phyloP scores from a whole-genome alignment of 2,113 vertebrate genomes.

The Dryoscopus gambensis region DNA sequence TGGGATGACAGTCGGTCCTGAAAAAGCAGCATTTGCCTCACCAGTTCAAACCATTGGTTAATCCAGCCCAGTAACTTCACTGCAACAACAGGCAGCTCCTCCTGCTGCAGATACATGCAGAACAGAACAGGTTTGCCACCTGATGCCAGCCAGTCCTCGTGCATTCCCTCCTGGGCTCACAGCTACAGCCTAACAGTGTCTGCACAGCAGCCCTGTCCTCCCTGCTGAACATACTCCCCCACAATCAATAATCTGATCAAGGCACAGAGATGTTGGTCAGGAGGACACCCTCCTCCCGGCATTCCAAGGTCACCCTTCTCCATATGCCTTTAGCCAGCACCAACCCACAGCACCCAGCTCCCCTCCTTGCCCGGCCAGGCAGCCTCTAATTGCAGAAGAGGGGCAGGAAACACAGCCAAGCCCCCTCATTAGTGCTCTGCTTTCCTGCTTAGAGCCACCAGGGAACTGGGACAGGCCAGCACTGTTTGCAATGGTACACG shows the following conservation, averaged over 20 bases:
- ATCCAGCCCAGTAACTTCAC: background rate
- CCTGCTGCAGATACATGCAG: background rate
- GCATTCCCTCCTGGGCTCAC: background rate
- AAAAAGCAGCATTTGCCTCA: background rate
- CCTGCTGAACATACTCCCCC: background rate
- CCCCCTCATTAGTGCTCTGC: background rate
- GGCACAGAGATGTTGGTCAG: background rate
- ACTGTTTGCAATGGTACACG: background rate
- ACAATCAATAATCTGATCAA: background rate
- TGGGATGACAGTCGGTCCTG: accelerated
- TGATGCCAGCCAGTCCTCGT: accelerated
- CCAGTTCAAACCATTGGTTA: background rate
- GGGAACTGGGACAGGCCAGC: background rate
- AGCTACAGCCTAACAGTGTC: background rate
- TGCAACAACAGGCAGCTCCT: background rate
- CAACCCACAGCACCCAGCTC: background rate
- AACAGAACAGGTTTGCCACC: background rate
- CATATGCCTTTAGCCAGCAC: accelerated
- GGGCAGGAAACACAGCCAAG: background rate
- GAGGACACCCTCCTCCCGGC: background rate
- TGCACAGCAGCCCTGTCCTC: background rate
- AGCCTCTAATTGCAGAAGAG: background rate
- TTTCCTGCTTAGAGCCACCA: background rate
- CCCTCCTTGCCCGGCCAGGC: accelerated
- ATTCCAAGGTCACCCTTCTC: background rate